These are phyloP conservation scores for Phoebastria nigripes DNA, from an alignment of 2,797 vertebrate species.

Conservation along the genomic window DNA sequence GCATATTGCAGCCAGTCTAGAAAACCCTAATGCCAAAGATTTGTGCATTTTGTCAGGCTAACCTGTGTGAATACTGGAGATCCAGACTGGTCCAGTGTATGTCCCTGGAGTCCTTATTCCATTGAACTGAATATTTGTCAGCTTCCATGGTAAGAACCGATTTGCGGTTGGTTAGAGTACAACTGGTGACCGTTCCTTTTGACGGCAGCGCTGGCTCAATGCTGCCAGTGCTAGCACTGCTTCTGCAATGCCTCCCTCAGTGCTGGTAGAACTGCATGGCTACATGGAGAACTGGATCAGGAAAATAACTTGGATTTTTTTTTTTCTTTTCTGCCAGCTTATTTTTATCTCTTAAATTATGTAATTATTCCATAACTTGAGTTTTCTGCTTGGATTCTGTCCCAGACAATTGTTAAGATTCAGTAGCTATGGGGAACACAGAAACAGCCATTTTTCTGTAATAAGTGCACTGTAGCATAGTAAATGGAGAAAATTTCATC, in stretches of 20 bases:
- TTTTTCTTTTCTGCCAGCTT: not conserved
- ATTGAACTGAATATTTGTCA: not conserved
- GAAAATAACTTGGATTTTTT: not conserved
- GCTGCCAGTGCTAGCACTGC: not conserved
- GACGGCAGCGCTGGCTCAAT: not conserved
- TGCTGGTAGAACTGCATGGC: not conserved
- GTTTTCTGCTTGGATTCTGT: conserved; percentile 53
- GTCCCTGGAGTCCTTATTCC: not conserved
- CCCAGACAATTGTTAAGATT: conserved; percentile 38
- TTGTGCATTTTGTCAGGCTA: not conserved
- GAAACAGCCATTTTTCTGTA: conserved; percentile 19
- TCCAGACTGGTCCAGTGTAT: not conserved
- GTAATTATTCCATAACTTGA: conserved; percentile 52
- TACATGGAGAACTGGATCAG: not conserved
- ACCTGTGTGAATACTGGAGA: not conserved
- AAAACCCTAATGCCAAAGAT: not conserved
- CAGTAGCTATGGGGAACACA: conserved; percentile 1
- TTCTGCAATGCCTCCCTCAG: not conserved
- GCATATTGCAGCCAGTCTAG: not conserved
- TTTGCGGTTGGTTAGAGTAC: not conserved
- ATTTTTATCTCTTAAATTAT: conserved; percentile 55
- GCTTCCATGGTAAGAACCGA: not conserved
- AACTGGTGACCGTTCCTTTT: not conserved
- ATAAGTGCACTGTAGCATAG: not conserved
- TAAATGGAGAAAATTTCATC: conserved; percentile 39